A percentile compares a stretch with the other conserved stretches of the same genome.
phyloP scores from a whole-genome alignment of 2,113 vertebrate genomes.

The Sterna hirundo region DNA sequence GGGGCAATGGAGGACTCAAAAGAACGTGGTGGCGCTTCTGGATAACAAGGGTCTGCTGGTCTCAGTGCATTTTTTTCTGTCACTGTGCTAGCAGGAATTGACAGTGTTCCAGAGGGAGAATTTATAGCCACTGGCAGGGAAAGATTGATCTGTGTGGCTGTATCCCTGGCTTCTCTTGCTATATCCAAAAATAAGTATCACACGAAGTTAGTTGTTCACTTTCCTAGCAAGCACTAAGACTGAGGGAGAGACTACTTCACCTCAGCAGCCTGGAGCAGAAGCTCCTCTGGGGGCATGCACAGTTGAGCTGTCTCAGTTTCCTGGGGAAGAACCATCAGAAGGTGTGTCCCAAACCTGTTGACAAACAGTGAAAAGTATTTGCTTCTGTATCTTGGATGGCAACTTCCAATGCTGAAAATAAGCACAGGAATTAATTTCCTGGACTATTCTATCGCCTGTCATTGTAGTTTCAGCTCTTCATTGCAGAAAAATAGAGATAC shows the following conservation, averaged over 20 bases:
- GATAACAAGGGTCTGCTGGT: background rate
- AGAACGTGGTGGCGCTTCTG: background rate
- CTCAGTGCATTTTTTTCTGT: rapidly evolving
- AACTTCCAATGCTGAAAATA: background rate
- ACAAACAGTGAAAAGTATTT: background rate
- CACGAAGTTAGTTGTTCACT: background rate
- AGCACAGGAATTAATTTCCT: background rate
- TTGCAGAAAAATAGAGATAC: background rate
- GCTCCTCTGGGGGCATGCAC: background rate
- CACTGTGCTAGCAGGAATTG: background rate
- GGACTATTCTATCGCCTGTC: background rate
- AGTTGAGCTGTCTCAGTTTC: background rate
- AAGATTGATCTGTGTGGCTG: background rate
- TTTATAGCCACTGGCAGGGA: constrained; percentile 6
- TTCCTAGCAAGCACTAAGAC: rapidly evolving
- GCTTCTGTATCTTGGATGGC: background rate
- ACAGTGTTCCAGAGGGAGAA: background rate
- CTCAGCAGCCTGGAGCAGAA: background rate
- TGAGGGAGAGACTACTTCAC: background rate
- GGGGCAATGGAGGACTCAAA: background rate
- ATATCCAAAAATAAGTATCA: background rate
- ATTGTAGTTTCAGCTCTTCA: background rate
- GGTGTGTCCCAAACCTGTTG: background rate
- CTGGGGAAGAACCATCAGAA: background rate
- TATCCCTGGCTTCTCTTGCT: background rate